phyloP scores from a whole-genome alignment of 2,888 invertebrate genomes.

The Anorthoa munda region DNA sequence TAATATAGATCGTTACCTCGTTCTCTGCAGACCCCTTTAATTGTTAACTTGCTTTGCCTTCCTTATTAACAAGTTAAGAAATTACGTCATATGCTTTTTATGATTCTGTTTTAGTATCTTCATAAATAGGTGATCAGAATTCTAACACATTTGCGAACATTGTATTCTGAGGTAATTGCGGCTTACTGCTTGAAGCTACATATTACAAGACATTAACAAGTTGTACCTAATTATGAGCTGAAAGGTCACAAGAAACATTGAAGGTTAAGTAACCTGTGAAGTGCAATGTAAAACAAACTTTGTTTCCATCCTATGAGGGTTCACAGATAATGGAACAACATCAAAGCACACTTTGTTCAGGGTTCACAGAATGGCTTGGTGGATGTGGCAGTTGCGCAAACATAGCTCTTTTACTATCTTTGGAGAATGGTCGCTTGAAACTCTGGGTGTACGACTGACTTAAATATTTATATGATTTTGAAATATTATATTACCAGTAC shows the following conservation, averaged over 20 bases:
- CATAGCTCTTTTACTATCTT: background rate
- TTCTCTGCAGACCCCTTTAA: constrained; percentile 57
- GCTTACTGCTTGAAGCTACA: constrained; percentile 38
- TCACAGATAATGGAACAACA: constrained; percentile 11
- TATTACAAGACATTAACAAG: constrained; percentile 60
- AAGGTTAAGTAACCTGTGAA: constrained; percentile 41
- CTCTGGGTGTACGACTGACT: background rate
- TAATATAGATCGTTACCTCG: constrained; percentile 71
- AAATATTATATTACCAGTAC: background rate
- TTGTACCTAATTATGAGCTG: constrained; percentile 57
- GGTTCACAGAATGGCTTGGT: background rate
- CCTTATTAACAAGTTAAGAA: constrained; percentile 42
- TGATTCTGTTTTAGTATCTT: constrained; percentile 35
- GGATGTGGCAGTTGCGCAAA: background rate
- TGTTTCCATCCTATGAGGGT: constrained; percentile 1
- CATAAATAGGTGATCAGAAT: constrained; percentile 36
- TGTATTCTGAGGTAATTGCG: constrained; percentile 47
- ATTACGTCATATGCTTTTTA: constrained; percentile 48
- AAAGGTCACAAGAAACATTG: constrained; percentile 51
- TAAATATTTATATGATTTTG: background rate
- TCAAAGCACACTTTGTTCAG: constrained; percentile 3
- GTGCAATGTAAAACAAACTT: constrained; percentile 24
- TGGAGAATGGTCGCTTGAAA: background rate
- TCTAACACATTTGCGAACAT: constrained; percentile 50
- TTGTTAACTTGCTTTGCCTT: constrained; percentile 58